Base-by-base conservation (phyloP, 2,888 invertebrate species). In the Copidosoma aretas region DNA sequence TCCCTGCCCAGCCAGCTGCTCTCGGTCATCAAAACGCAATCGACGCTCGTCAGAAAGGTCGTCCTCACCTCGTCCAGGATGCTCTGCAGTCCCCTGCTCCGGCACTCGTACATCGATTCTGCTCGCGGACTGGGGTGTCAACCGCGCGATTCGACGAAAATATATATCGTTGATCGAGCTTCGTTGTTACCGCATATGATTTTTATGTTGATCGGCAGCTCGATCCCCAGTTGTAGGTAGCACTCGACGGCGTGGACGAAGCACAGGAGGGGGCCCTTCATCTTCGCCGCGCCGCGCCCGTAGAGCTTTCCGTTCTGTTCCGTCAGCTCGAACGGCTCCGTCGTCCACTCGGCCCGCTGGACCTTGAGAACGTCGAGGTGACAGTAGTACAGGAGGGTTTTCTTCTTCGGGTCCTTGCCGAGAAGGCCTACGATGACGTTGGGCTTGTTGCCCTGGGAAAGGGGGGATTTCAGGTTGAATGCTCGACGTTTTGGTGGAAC, bases 1-100 rank as follows among this genome's bases (percentile, higher is more conserved):
- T 84, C 82, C n/a, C 78, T 78, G 1, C 85, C 84, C 2, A 86
- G 72, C 86, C 86, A 86, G 70, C 85, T 80, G 0, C 84, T 82
- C 60, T 85, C 84, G 63, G 80, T 82, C 19, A 84, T 77, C 1
- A 85, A 76, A 4, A 85, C 76, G 67, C 80, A 83, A 73, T 85
- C 81, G 10, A 86, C 77, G 60, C 80, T 75, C 49, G 71, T 71
- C 14, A 86, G 78, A 72, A 85, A 85, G 68, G 81, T 70, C 76
- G 79, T 62, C 76, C 80, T 74, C 64, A 85, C 81, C 14, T 80
- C 80, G 10, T 82, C 80, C 54, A 86, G 74, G 2, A 63, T 59
- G 1, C 46, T 43, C 1, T 58, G 58, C 10, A 77, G 58, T 0
- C 85, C 85, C 51, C 76, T 67, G 59, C 83, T 84, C 15, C 80